Percentiles rank a stretch among this genome's conserved stretches.
These are phyloP conservation scores for Mycetomoellerius zeteki DNA, from an alignment of 1,140 invertebrate genomes.

Conservation along the genomic window DNA sequence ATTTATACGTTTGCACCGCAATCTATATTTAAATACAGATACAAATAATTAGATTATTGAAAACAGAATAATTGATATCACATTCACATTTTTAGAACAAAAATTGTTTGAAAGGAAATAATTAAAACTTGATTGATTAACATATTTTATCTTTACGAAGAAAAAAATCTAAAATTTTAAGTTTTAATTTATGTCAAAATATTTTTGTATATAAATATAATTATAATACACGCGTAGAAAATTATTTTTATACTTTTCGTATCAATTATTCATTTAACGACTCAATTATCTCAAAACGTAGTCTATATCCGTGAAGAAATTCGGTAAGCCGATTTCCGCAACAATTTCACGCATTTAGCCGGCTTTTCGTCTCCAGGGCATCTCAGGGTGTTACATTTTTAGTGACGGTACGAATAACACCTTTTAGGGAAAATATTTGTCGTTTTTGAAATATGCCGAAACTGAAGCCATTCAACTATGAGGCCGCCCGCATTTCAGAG, in stretches of 20 bases:
- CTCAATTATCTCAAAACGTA: slow-evolving; percentile 20
- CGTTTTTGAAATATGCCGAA: slow-evolving; percentile 55
- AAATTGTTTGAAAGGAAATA: not conserved
- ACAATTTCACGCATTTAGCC: slow-evolving; percentile 34
- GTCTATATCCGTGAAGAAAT: slow-evolving; percentile 8
- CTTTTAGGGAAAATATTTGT: slow-evolving; percentile 50
- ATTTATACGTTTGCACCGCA: not conserved
- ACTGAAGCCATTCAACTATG: slow-evolving; percentile 19
- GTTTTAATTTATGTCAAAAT: not conserved
- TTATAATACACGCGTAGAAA: not conserved
- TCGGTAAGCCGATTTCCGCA: slow-evolving; percentile 25
- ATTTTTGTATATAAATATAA: not conserved
- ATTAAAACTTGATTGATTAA: not conserved
- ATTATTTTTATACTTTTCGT: not conserved
- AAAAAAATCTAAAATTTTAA: not conserved
- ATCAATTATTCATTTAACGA: not conserved
- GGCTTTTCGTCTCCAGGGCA: not conserved
- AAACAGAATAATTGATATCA: not conserved
- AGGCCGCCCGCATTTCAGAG: slow-evolving; percentile 13
- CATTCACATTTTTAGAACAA: not conserved
- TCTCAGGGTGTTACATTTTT: slow-evolving; percentile 17
- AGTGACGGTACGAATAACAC: slow-evolving; percentile 10
- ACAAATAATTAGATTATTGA: not conserved
- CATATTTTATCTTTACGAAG: not conserved
- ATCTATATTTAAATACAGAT: not conserved